Conservation (phyloP, 2,113 vertebrate species). For the Tyto alba region DNA sequence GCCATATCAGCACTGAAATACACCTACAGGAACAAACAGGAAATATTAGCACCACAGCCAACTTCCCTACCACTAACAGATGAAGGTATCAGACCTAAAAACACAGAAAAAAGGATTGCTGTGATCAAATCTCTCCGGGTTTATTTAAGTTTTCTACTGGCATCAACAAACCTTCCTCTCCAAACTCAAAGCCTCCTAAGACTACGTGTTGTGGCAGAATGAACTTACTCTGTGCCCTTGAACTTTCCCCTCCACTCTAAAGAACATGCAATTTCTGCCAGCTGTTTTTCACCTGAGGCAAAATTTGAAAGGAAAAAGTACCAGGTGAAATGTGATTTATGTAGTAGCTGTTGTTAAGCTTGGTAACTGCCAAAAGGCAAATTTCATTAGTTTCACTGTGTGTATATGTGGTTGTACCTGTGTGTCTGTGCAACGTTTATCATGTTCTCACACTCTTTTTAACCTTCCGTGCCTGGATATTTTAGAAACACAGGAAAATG, state of each 20-base stretch:
- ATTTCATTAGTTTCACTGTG: not conserved
- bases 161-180: not conserved
- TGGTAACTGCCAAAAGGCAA: not conserved
- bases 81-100: not conserved
- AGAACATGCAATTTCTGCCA: not conserved
- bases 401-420: not conserved
- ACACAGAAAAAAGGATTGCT: not conserved
- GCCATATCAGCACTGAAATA: not conserved
- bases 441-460: not conserved
- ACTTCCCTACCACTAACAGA: not conserved
- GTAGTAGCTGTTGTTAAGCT: not conserved
- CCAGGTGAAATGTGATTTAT: not conserved
- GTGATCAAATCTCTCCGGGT: not conserved
- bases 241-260: not conserved
- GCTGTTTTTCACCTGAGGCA: not conserved
- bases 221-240: not conserved
- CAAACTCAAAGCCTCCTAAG: not conserved
- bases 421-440: not conserved
- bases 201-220: not conserved
- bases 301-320: not conserved
- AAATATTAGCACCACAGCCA: not conserved
- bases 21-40: not conserved
- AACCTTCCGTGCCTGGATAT: not conserved
- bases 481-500: not conserved
- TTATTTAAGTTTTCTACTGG: not conserved